Percentiles rank a stretch among this genome's conserved stretches.
phyloP scores from a whole-genome alignment of 2,888 invertebrate species.

The Macrophya alboannulata region DNA sequence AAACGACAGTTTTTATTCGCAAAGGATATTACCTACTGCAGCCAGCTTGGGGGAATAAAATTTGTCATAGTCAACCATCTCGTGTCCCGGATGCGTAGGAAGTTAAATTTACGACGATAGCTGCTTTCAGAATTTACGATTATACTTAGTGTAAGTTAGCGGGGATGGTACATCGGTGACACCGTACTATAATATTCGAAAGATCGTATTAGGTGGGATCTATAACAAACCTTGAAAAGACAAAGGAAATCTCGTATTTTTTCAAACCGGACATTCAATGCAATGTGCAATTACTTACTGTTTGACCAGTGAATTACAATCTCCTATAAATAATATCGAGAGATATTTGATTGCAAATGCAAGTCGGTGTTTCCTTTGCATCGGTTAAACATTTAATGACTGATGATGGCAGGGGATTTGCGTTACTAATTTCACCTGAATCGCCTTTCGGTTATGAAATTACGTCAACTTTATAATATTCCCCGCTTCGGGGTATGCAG shows the following conservation, averaged over 20 bases:
- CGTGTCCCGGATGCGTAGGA: conserved; percentile 59
- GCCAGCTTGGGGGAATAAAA: conserved; percentile 48
- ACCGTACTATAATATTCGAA: background rate
- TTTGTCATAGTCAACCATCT: conserved; percentile 55
- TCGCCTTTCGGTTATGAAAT: conserved; percentile 15
- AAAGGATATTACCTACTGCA: conserved; percentile 45
- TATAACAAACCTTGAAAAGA: background rate
- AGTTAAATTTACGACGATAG: conserved; percentile 66
- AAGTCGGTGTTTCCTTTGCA: conserved; percentile 1
- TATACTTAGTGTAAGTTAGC: conserved; percentile 60
- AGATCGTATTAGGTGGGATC: background rate
- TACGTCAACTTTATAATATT: conserved; percentile 12
- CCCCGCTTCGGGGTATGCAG: conserved; percentile 13
- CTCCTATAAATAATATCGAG: conserved; percentile 11
- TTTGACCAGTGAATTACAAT: conserved; percentile 22
- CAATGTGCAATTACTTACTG: background rate
- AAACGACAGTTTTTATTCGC: conserved; percentile 35
- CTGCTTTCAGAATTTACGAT: conserved; percentile 66
- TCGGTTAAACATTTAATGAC: conserved; percentile 13
- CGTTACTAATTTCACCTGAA: conserved; percentile 29
- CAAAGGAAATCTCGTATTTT: conserved; percentile 2
- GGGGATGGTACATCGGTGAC: conserved; percentile 1
- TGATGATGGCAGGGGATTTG: conserved; percentile 28
- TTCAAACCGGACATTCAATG: background rate
- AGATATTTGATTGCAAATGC: conserved; percentile 30